Conservation (phyloP, 2,888 invertebrate species). For the Gandaritis pyraliata region DNA sequence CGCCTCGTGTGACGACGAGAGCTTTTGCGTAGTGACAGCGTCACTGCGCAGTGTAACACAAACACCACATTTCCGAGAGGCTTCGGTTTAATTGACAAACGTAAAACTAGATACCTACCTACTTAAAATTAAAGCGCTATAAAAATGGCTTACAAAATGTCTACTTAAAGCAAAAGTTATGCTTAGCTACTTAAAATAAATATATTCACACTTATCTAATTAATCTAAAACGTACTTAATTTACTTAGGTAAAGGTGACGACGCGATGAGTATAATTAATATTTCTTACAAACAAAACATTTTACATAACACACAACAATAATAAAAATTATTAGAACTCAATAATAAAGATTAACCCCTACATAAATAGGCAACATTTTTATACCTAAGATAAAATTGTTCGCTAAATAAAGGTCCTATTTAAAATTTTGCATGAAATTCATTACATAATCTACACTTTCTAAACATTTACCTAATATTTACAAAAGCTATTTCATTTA, state of each 20-base stretch:
- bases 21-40: too few relatives aligned
- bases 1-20: too few relatives aligned
- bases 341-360: too few relatives aligned
- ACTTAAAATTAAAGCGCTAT: neutral
- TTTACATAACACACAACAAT: too few relatives aligned
- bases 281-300: neutral
- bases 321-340: too few relatives aligned
- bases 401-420: constrained; percentile 27
- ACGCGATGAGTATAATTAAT: constrained; percentile 9
- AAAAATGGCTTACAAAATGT: neutral
- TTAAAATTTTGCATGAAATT: neutral
- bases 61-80: too few relatives aligned
- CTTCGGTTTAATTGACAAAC: constrained; percentile 33
- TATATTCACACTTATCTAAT: neutral
- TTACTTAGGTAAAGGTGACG: constrained; percentile 26
- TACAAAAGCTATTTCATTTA: too few relatives aligned
- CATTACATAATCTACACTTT: neutral
- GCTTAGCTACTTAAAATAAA: neutral
- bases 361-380: too few relatives aligned
- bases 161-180: neutral
- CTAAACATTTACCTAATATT: too few relatives aligned
- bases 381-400: constrained; percentile 21
- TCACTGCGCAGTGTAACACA: too few relatives aligned
- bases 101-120: too few relatives aligned
- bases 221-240: neutral